Base-by-base conservation (phyloP, 2,797 vertebrate genomes). In the Brachyalestes nurse region DNA sequence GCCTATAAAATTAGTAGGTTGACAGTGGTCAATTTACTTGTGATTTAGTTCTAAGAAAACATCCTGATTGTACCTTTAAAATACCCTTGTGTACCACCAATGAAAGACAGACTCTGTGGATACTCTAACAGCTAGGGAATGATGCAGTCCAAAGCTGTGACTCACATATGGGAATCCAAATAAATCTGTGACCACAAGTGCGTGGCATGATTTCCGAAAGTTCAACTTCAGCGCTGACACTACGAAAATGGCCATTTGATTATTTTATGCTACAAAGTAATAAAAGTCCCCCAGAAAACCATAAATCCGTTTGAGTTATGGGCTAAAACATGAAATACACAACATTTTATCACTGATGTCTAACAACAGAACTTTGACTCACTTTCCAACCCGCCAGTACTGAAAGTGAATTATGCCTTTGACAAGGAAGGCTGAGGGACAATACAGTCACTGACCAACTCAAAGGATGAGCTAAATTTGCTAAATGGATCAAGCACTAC, bases 61-160 rank as follows among this genome's bases (percentile, higher is more conserved):
- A n/a, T 9, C 57, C 58, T 40, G 64, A 71, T 72, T 75, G 80
- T 82, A 82, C 58, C 67, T 77, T 82, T 77, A 69, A 77, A 82
- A 82, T 65, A 47, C 75, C 58, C 58, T 34, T 40, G 19, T 34
- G 58, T 9, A 45, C 75, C 74, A 82, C 28, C 67, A 82, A 82
- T 53, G 61, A n/a, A 53, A 66, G 60, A 49, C 58, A 65, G 69
- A 66, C 75, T 42, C 7, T 49, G 45, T 60, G 75, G 28, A 70
- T 77, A 72, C 69, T 67, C 49, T 72, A 57, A 78, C 67, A 21
- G 58, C 21, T 19, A 47, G 73, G 42, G 16, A 64, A 28, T 14
- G 61, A 51, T 8, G 72, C 40, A 75, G 70, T 53, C 51, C 66
- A 42, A 25, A 60, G 55, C 61, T n/a, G 55, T 76, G 75, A 60